Evolutionary conservation across 2,113 vertebrate species (phyloP).

Genomic region (Salvelinus namaycush): DNA sequence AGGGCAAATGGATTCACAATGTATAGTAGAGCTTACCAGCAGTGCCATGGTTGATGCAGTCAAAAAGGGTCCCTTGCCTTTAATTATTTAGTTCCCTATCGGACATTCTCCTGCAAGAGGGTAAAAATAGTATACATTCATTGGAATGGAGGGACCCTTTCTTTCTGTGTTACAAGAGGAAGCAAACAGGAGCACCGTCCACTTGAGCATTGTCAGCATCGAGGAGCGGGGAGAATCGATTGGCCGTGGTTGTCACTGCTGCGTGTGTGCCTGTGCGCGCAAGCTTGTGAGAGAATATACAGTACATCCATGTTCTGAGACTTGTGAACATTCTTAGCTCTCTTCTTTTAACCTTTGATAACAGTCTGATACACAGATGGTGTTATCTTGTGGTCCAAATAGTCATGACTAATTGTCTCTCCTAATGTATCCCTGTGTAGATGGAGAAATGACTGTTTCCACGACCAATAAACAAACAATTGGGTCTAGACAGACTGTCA

Average conservation of each 20-base stretch:
- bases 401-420: constrained; percentile 47
- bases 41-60: constrained; percentile 84
- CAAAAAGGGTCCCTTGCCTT: constrained; percentile 84
- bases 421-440: constrained; percentile 18
- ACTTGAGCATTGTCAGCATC: constrained; percentile 77
- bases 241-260: constrained; percentile 50
- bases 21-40: constrained; percentile 83
- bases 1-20: constrained; percentile 76
- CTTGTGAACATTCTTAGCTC: constrained; percentile 53
- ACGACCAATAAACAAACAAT: background rate
- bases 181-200: constrained; percentile 67
- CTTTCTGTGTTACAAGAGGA: constrained; percentile 71
- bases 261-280: constrained; percentile 13
- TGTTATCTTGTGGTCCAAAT: constrained; percentile 48
- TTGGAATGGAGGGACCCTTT: constrained; percentile 80
- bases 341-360: constrained; percentile 57
- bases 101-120: constrained; percentile 85
- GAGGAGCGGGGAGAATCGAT: constrained; percentile 57
- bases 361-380: constrained; percentile 50
- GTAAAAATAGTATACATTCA: constrained; percentile 77
- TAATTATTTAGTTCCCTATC: constrained; percentile 87
- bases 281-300: constrained; percentile 16
- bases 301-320: constrained; percentile 45
- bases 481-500: constrained; percentile 10
- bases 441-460: constrained; percentile 42